Base-by-base conservation (phyloP, 2,888 invertebrate genomes). In the Drosophila meridionalis region DNA sequence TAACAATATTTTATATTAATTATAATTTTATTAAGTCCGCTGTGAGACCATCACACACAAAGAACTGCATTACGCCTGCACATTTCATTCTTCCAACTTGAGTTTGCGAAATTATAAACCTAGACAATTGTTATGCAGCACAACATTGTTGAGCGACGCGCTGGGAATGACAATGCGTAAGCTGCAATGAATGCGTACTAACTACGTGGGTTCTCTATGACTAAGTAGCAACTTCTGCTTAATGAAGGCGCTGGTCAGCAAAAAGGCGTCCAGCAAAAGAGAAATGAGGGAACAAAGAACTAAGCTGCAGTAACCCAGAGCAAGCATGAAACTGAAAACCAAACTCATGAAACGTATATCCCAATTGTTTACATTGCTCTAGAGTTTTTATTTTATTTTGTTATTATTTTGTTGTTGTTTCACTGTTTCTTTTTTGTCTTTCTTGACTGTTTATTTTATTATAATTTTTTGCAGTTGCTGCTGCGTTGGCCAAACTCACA, bases 401-500 rank as follows among this genome's bases (percentile, higher is more conserved):
- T 32, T 56, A 30, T 38, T 40, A 36, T 8, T 9, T 47, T 56
- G 4, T 20, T 34, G 28, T 47, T 42, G n/a, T 30, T 59, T 20
- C n/a, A 7, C 6, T 12, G 7, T 0, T 40, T 40, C 4, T 67
- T 52, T 56, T 45, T 26, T 57, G 40, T 32, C 43, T 59, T 55
- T 48, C 63, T 50, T 53, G 38, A 36, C 76, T 78, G 73, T 80
- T 80, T 89, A 85, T 89, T 78, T 89, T 87, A 89, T 84, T 85
- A 76, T 89, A 87, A 84, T 89, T 84, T 81, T 55, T 69, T 57
- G 72, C 68, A 76, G 61, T 72, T 81, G 69, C 71, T 72, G 71
- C 57, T 72, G 71, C 57, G 70, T 75, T 68, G 82, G 71, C 72
- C 69, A 80, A 84, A 93, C 93, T 93, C 93, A 93, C 93, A 92